A percentile compares a stretch with the other conserved stretches of the same genome.
Evolutionary conservation across 64 coral and sea anemone species (phyloP).

Genomic region (Dendronephthya gigantea): DNA sequence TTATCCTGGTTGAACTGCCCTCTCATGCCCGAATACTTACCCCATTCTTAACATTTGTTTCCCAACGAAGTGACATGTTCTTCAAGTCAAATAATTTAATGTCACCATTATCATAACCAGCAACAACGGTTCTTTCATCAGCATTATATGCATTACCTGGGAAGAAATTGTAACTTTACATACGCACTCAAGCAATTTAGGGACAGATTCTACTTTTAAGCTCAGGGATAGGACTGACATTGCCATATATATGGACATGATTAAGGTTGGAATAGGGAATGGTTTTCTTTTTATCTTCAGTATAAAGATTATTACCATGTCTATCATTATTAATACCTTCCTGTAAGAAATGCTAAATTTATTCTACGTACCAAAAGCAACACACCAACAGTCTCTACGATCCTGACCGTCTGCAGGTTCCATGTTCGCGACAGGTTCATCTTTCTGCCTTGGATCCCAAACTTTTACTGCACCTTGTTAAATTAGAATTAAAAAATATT

Average conservation of each 20-base stretch:
- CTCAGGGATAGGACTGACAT: too few relatives aligned
- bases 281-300: too few relatives aligned
- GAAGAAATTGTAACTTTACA: not conserved
- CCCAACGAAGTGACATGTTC: slow-evolving; percentile 94
- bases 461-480: slow-evolving; percentile 75
- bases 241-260: too few relatives aligned
- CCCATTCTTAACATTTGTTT: slow-evolving; percentile 93
- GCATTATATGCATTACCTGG: slow-evolving; percentile 70
- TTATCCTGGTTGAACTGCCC: not conserved
- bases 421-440: slow-evolving; percentile 93
- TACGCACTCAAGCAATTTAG: too few relatives aligned
- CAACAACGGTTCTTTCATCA: slow-evolving; percentile 63
- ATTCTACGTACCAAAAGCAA: slow-evolving; percentile 71
- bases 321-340: not conserved
- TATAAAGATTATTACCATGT: too few relatives aligned
- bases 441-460: slow-evolving; percentile 98
- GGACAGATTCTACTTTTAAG: too few relatives aligned
- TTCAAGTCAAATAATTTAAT: slow-evolving; percentile 97
- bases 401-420: slow-evolving; percentile 73
- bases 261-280: too few relatives aligned
- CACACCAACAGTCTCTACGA: slow-evolving; percentile 90
- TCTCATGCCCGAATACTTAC: slow-evolving; percentile 4
- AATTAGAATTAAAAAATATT: not conserved
- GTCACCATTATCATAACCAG: slow-evolving; percentile 99
- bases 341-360: not conserved